These are phyloP conservation scores for Cotesia glomerata DNA, from an alignment of 1,140 invertebrate species.

Conservation along the genomic window DNA sequence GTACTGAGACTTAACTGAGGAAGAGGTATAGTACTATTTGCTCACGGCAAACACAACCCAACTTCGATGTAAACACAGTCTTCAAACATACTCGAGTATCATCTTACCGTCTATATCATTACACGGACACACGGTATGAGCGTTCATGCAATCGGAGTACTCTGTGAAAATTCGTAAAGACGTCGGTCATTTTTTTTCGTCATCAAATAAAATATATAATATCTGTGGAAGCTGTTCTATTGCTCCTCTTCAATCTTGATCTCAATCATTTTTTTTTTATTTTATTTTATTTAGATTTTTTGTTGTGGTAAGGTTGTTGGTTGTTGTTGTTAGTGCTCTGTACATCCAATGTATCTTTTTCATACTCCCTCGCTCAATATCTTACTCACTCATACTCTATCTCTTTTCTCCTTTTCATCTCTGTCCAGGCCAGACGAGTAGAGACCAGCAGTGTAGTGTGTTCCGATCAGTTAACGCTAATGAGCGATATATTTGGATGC, in stretches of 20 bases:
- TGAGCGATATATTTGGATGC: conserved; percentile 51
- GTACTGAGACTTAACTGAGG: not conserved
- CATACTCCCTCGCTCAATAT: not conserved
- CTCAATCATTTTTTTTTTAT: no score
- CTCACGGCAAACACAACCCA: conserved; percentile 18
- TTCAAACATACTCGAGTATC: conserved; percentile 31
- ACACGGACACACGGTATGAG: not conserved
- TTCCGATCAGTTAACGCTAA: conserved; percentile 50
- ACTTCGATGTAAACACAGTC: conserved; percentile 12
- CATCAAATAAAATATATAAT: no score
- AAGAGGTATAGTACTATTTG: conserved; percentile 13
- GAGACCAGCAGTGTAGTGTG: conserved; percentile 10
- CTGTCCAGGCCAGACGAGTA: conserved; percentile 7
- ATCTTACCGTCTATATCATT: conserved; percentile 40
- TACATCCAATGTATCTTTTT: not conserved
- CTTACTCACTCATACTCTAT: conserved; percentile 21
- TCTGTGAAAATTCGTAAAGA: not conserved
- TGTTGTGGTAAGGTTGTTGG: no score
- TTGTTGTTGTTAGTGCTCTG: no score
- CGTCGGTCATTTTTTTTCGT: no score
- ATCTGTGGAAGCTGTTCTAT: no score
- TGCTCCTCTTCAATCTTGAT: no score
- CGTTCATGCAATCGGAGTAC: not conserved
- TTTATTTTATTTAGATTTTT: no score
- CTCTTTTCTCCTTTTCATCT: conserved; percentile 15